Evolutionary conservation across 2,797 vertebrate genomes (phyloP), one percentile per base, ranked within the genome.

Genomic region (Semotilus atromaculatus): DNA sequence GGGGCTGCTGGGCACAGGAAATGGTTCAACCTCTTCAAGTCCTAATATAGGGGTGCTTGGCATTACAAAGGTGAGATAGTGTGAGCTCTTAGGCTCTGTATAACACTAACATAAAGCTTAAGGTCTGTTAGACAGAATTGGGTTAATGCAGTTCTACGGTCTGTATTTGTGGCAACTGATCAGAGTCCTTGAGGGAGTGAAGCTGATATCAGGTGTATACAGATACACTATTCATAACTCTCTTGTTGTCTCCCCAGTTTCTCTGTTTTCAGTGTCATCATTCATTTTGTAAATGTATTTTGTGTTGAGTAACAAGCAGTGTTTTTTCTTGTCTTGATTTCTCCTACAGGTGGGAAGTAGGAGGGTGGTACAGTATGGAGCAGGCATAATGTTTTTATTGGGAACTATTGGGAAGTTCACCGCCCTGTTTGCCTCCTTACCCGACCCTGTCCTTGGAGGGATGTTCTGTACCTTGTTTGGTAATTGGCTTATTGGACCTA

Each of bases 391-490:
- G 98, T 90, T 99, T 2, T 2, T 99, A 29, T 86, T 99, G 88
- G 98, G 98, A n/a, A 95, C 96, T 7, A 70, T 99, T 0, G 97
- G 98, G 55, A 99, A 99, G 89, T 98, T 99, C 93, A 98, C 98
- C 0, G 98, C 98, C 21, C 93, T 99, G 48, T 99, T 99, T 1
- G 97, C 98, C 18, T 98, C 98, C 0, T 90, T 99, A 81, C 98
- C 98, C 0, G 98, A 99, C 88, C 98, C 98, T 0, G 96, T 99
- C 86, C 96, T 99, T 0, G 98, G 98, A 7, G 98, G 97, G 36
- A 97, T 99, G 97, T 99, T 99, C 94, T 99, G 98, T 92, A 98
- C 97, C 0, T 93, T 99, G 7, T 99, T 99, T 4, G 98, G 98
- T 99, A 93, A 95, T 94, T 90, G 84, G 18, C 3, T 60, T 34